Percentiles rank a stretch among this genome's conserved stretches.
Evolutionary conservation across 2,888 invertebrate species (phyloP).

Genomic region (Acleris literana): DNA sequence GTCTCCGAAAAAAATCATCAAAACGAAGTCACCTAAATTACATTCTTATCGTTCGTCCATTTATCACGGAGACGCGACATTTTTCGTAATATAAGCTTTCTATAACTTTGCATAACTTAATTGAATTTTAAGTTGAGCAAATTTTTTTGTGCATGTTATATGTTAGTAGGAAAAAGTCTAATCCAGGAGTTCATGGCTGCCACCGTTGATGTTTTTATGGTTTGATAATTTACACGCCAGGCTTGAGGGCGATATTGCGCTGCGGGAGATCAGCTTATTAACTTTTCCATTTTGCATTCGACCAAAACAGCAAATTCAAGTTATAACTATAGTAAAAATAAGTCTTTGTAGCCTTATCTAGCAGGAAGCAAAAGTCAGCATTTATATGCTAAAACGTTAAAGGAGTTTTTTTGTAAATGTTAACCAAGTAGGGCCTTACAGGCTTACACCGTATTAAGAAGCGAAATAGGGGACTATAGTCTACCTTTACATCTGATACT

Average conservation of each 20-base stretch:
- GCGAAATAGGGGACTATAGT: too few relatives aligned
- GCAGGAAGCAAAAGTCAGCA: background rate
- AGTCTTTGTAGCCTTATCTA: background rate
- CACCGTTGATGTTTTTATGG: constrained; percentile 33
- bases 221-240: constrained; percentile 49
- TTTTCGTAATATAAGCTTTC: constrained; percentile 46
- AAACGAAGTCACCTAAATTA: constrained; percentile 44
- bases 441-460: too few relatives aligned
- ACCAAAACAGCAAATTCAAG: constrained; percentile 46
- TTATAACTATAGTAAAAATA: constrained; percentile 34
- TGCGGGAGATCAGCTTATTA: constrained; percentile 55
- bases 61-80: constrained; percentile 48
- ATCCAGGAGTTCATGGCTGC: constrained; percentile 18
- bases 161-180: constrained; percentile 18
- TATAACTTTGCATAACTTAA: constrained; percentile 38
- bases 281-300: constrained; percentile 53
- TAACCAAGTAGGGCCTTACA: too few relatives aligned
- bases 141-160: constrained; percentile 7
- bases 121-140: constrained; percentile 41
- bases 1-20: constrained; percentile 26
- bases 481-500: too few relatives aligned
- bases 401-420: too few relatives aligned
- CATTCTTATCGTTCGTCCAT: constrained; percentile 46
- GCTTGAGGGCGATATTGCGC: constrained; percentile 55
- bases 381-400: too few relatives aligned